Evolutionary conservation across 1,140 invertebrate species (phyloP), one percentile per base, ranked within the genome.

Genomic region (Whitmania pigra): DNA sequence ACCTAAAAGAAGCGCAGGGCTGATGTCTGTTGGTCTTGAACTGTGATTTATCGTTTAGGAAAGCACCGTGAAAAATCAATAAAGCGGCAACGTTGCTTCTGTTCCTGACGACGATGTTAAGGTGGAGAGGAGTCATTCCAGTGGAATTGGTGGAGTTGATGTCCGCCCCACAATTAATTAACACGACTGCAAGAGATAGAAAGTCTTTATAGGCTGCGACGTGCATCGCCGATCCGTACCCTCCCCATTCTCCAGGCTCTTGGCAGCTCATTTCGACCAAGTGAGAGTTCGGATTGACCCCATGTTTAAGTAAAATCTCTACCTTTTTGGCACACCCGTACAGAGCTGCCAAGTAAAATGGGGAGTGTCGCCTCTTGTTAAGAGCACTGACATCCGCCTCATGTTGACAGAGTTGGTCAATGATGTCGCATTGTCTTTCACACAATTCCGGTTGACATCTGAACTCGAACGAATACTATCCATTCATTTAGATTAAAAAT

Each of bases 151-250:
- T 17, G 27, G 40, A 49, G 54, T 63, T 71, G 27, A 73, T 55
- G 20, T 73, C 49, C 17, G 73, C 69, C 2, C 69, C 73, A 53
- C 40, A 49, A 17, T 43, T 53, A 31, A 73, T 73, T 36, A 73
- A 53, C 15, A 71, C 31, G 4, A 36, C 55, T 17, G 73, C 73
- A n/a, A 73, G 43, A 18, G 49, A 17, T 7, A 55, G 25, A 60
- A 43, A 68, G 29, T 73, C 73, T 49, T 73, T 73, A 17, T 72
- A 53, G 11, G 73, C 69, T 17, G 73, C 73, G 40, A 73, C 67
- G 63, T 73, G 73, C 15, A 73, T 53, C 13, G 73, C 69, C n/a
- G 73, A 66, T 31, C 73, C 73, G 29, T 71, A 73, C 43, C 68
- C 69, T 31, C 69, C 54, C 29, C 69, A 68, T 18, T 68, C 43